These are phyloP conservation scores for Chauna torquata DNA, from an alignment of 2,113 vertebrate genomes.

Conservation along the genomic window DNA sequence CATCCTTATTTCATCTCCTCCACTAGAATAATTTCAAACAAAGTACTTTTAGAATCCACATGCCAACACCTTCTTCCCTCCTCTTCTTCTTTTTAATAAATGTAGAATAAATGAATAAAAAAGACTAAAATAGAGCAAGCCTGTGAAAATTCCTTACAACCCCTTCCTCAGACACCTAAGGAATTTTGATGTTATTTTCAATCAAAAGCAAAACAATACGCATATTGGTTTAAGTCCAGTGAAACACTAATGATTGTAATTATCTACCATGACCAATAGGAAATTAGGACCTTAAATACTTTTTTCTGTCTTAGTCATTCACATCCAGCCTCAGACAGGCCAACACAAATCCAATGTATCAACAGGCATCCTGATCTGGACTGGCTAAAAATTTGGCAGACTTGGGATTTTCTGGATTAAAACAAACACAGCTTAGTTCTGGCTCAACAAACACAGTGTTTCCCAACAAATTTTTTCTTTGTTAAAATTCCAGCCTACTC, in stretches of 20 bases:
- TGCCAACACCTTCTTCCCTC: not conserved
- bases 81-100: not conserved
- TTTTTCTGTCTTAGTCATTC: not conserved
- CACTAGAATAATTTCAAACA: not conserved
- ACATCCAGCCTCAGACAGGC: not conserved
- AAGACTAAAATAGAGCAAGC: not conserved
- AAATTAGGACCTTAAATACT: not conserved
- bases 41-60: not conserved
- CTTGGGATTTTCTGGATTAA: not conserved
- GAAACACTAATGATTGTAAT: not conserved
- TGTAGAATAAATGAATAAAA: not conserved
- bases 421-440: not conserved
- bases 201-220: not conserved
- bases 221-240: not conserved
- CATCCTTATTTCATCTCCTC: not conserved
- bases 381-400: not conserved
- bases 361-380: not conserved
- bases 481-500: not conserved
- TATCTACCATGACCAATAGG: not conserved
- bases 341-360: not conserved
- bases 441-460: not conserved
- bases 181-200: not conserved
- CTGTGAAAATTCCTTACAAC: not conserved
- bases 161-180: not conserved
- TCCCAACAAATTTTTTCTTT: not conserved